Base-by-base conservation (phyloP, 2,113 vertebrate genomes). In the Aviceda subcristata region DNA sequence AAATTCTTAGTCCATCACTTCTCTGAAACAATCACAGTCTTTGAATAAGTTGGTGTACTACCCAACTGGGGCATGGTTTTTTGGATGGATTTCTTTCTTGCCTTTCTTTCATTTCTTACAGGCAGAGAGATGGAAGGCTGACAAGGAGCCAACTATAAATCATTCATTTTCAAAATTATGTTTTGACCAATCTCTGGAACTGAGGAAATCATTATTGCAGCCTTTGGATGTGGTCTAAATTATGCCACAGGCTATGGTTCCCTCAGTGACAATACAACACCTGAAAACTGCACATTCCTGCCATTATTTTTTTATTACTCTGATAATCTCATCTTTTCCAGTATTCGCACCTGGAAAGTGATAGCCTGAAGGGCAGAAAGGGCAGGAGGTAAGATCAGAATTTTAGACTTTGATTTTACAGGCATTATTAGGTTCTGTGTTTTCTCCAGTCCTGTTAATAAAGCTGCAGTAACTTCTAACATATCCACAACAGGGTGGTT, bases 171-270 rank as follows among this genome's bases (percentile, higher is more conserved):
- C 56, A 62, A 90, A 86, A 77, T 30, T 23, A 55, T 53, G 36
- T 88, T 94, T 94, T 86, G 63, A 45, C 59, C 63, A 86, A 6
- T 46, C 38, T 55, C 86, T 84, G 79, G 38, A 76, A 83, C 51
- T 56, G 43, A 71, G 21, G 43, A 88, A 88, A 51, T 80, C 0
- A 66, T 88, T 81, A 74, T 45, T 90, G 18, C 38, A 80, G 63
- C 18, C 55, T 83, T 91, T 93, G 69, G 62, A 90, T 76, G 18
- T 41, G 63, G 26, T 69, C 30, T 74, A 86, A 94, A 86, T 92
- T 84, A 86, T 45, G 50, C 46, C 79, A 69, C 26, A n/a, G 50
- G 59, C 59, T 67, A 10, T 67, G 53, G 45, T 51, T 91, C 72
- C 75, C 75, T 86, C 60, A 92, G 68, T 89, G 86, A 36, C 62